Evolutionary conservation across 2,888 invertebrate species (phyloP).

Genomic region (Drosophila hamatofila): DNA sequence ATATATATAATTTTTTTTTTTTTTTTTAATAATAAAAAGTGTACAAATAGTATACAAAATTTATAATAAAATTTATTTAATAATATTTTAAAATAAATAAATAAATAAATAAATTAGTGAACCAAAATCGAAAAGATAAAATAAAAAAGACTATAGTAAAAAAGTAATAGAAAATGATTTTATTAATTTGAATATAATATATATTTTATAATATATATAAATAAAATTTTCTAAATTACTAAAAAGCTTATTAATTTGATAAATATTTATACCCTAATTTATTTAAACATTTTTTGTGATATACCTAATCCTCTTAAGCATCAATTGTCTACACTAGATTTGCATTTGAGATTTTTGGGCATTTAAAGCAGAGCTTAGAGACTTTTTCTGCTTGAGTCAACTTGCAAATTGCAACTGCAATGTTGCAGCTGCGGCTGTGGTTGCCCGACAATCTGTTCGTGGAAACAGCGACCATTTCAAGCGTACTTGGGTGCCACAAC

Average conservation of each 20-base stretch:
- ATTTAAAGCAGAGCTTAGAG: slow-evolving; percentile 1
- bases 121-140: no score
- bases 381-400: slow-evolving; percentile 1
- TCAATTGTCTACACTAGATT: not conserved
- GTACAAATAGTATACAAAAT: not conserved
- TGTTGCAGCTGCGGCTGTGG: slow-evolving; percentile 22
- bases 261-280: no score
- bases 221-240: no score
- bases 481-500: slow-evolving; percentile 39
- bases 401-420: slow-evolving; percentile 27
- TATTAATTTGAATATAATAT: no score
- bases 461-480: slow-evolving; percentile 44
- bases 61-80: no score
- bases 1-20: no score
- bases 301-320: not conserved
- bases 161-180: no score
- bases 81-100: no score
- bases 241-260: no score
- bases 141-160: no score
- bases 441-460: slow-evolving; percentile 37
- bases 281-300: not conserved
- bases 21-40: not conserved
- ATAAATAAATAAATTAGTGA: no score
- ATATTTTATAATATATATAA: no score
- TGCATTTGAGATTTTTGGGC: not conserved